Evolutionary conservation across 2,797 vertebrate genomes (phyloP).

Genomic region (Gymnodraco acuticeps): DNA sequence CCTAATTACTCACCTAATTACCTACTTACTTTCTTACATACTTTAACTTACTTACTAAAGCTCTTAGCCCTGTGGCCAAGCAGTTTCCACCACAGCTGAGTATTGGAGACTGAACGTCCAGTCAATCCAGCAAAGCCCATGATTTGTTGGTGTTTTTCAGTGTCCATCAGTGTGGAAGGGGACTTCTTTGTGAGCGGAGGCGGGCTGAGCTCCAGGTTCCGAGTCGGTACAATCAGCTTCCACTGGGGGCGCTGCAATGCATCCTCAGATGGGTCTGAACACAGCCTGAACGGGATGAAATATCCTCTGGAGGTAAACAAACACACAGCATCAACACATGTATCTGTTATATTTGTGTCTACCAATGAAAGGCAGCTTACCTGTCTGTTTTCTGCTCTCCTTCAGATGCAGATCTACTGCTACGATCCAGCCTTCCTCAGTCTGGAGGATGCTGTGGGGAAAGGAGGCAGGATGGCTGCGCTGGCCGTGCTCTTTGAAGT

Average conservation of each 20-base stretch:
- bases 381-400: background rate
- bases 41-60: no score
- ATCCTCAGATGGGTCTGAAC: conserved; percentile 94
- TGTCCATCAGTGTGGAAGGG: conserved; percentile 91
- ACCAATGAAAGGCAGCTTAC: background rate
- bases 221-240: conserved; percentile 91
- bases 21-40: no score
- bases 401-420: conserved; percentile 96
- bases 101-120: background rate
- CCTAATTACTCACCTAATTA: no score
- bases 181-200: conserved; percentile 94
- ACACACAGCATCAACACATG: no score
- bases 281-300: conserved; percentile 94
- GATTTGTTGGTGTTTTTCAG: conserved; percentile 77
- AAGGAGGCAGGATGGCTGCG: conserved; percentile 90
- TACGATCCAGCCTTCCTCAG: conserved; percentile 88
- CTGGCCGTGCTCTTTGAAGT: conserved; percentile 96
- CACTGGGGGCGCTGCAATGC: conserved; percentile 98
- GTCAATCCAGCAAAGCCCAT: background rate
- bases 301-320: conserved; percentile 93
- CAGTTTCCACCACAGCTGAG: background rate
- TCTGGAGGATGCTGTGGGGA: conserved; percentile 89
- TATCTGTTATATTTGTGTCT: background rate
- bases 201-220: conserved; percentile 90
- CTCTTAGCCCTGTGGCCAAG: background rate